Base-by-base conservation (phyloP, 2,888 invertebrate genomes). In the Lobophora halterata region DNA sequence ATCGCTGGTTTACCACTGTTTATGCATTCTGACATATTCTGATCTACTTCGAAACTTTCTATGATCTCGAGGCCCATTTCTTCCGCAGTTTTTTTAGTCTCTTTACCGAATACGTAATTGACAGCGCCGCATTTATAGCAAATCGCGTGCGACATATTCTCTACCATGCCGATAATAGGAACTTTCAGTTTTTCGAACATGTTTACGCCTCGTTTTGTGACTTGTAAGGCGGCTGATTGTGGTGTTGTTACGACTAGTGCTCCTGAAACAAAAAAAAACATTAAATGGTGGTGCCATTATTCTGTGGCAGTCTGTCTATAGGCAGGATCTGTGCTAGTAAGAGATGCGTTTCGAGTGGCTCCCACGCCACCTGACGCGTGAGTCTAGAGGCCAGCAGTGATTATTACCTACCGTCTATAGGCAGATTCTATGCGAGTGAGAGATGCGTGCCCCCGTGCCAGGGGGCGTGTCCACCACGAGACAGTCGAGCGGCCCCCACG, bases 201-300 rank as follows among this genome's bases (percentile, higher is more conserved):
- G 55, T 91, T 91, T 0, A 94, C 93, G 5, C 97, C 97, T 55
- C 96, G 90, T 58, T 91, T 89, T 0, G 97, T 95, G 11, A 98
- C 97, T 67, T 96, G 91, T 3, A 97, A 69, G 0, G 98, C 94
- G 1, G 97, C 93, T 33, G 91, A 91, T 72, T 98, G 98, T 0
- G 98, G 97, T 0, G 97, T 98, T 4, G 97, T 96, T 0, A 98
- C 96, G 27, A 98, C 83, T n/a, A 98, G 66, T 2, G 93, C 95
- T 8, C 96, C 94, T 92, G 68, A 68, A 71, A 40, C 21, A 32
- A 36, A 10, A 13, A 16, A 3, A 11, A 6, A 32, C 23, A 26
- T 33, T 28, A 4, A 23, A 14, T 8, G n/a, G n/a, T n/a, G n/a
- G n/a, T n/a, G n/a, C n/a, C n/a, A n/a, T n/a, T n/a, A n/a, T n/a